These are phyloP conservation scores for Chromis chromis DNA, from an alignment of 2,797 vertebrate species.

Conservation along the genomic window DNA sequence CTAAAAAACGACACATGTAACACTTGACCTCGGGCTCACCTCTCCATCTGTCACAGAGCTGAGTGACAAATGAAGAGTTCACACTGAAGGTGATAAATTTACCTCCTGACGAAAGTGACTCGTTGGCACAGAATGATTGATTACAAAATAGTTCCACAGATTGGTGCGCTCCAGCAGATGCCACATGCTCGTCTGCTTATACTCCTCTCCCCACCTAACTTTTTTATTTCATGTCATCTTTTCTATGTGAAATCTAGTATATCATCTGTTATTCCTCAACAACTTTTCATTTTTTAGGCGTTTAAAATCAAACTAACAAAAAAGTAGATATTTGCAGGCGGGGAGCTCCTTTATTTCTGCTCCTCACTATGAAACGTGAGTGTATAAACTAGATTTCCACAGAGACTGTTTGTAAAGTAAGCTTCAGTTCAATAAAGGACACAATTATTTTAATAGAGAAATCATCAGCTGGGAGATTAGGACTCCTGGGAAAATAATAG, in stretches of 20 bases:
- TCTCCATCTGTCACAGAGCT: conserved; percentile 3
- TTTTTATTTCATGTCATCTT: background rate
- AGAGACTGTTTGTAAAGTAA: background rate
- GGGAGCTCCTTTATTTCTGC: background rate
- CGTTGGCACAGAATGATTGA: conserved; percentile 3
- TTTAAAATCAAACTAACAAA: background rate
- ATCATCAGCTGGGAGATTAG: background rate
- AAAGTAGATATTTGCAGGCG: background rate
- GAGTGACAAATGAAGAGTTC: conserved; percentile 22
- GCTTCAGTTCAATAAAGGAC: background rate
- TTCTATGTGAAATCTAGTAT: background rate
- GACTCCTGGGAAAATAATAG: background rate
- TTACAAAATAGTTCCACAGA: conserved; percentile 11
- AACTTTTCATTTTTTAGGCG: background rate
- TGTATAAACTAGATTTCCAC: background rate
- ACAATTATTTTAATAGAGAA: conserved; percentile 1
- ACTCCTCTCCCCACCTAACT: no score
- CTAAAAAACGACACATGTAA: background rate
- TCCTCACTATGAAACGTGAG: background rate
- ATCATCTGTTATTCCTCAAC: background rate
- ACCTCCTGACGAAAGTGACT: background rate
- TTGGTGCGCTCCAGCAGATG: no score
- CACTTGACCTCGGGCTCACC: conserved; percentile 6
- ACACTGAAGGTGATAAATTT: conserved; percentile 19
- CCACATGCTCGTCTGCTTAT: background rate